Percentiles rank a stretch among this genome's conserved stretches.
These are phyloP conservation scores for Torymus auratus DNA, from an alignment of 2,888 invertebrate species.

Conservation along the genomic window DNA sequence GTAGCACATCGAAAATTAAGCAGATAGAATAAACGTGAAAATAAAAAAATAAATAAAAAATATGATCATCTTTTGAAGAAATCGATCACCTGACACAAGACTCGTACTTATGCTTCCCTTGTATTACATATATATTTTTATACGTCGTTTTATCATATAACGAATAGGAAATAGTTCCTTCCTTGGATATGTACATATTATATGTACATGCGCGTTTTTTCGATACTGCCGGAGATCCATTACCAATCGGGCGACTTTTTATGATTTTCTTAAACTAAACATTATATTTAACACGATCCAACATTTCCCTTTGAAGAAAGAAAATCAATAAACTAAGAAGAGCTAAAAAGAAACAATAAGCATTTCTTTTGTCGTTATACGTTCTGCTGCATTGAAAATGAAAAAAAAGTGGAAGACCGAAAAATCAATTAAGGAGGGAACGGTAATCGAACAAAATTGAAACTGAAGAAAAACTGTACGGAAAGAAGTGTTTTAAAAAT, in stretches of 20 bases:
- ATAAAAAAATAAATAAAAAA: slow-evolving; percentile 14
- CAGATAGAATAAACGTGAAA: slow-evolving; percentile 21
- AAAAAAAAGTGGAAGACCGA: background rate
- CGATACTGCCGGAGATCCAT: slow-evolving; percentile 54
- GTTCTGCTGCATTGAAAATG: background rate
- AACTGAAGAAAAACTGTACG: slow-evolving; percentile 11
- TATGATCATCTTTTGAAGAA: slow-evolving; percentile 24
- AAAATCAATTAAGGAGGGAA: too few relatives aligned
- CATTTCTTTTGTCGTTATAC: slow-evolving; percentile 10
- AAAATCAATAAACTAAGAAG: slow-evolving; percentile 1
- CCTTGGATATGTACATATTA: slow-evolving; percentile 25
- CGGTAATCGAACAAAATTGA: background rate
- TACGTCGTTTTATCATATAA: slow-evolving; percentile 58
- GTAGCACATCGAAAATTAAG: slow-evolving; percentile 61
- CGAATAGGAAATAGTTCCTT: slow-evolving; percentile 49
- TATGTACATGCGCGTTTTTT: slow-evolving; percentile 31
- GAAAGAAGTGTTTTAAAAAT: slow-evolving; percentile 17
- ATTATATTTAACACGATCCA: slow-evolving; percentile 24
- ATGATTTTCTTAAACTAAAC: slow-evolving; percentile 34
- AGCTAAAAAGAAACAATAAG: background rate
- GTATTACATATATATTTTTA: slow-evolving; percentile 64
- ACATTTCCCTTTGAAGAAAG: slow-evolving; percentile 28
- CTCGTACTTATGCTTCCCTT: slow-evolving; percentile 66
- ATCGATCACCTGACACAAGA: slow-evolving; percentile 44
- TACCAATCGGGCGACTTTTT: slow-evolving; percentile 14